Base-by-base conservation (phyloP, 2,888 invertebrate genomes). In the Ptychoptera albimana region DNA sequence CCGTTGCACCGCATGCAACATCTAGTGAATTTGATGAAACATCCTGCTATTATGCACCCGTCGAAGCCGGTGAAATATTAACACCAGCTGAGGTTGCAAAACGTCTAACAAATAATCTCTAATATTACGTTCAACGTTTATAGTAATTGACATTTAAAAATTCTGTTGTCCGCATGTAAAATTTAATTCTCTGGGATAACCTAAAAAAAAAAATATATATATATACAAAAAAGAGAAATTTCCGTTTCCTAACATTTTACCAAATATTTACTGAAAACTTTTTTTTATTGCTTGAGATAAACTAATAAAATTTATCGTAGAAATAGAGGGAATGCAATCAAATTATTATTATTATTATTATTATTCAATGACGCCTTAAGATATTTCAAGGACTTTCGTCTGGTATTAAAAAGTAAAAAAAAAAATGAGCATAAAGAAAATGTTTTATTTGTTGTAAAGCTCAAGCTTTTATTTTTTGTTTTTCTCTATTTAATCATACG, bases 21-120 rank as follows among this genome's bases (percentile, higher is more conserved):
- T 79, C 73, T 23, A 88, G 87, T 9, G 88, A 89, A 60, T 88
- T 88, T 57, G 89, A 89, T 52, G 89, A 89, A 54, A 79, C 79
- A 57, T 86, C 86, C 38, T 84, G 82, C 60, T 87, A 86, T 59
- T 88, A 88, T 58, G 82, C 86, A 32, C 81, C 85, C 9, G 77
- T 88, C 6, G 87, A 88, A 60, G 83, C 77, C 43, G 79, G 77
- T 42, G 80, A 80, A 60, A 78, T 80, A 53, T 69, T 77, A 7
- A 61, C 66, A 1, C 68, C 66, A 10, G 59, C 63, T 6, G 60
- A 66, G 51, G 60, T 66, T 41, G 64, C 63, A 40, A 54, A 55
- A 46, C 60, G 66, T 11, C 52, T 65, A 50, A 52, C 42, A 12
- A 42, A 35, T 35, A 42, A 42, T 42, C 29, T 42, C 12, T 42